Conservation (phyloP, 2,113 vertebrate species). For the Equus przewalskii region DNA sequence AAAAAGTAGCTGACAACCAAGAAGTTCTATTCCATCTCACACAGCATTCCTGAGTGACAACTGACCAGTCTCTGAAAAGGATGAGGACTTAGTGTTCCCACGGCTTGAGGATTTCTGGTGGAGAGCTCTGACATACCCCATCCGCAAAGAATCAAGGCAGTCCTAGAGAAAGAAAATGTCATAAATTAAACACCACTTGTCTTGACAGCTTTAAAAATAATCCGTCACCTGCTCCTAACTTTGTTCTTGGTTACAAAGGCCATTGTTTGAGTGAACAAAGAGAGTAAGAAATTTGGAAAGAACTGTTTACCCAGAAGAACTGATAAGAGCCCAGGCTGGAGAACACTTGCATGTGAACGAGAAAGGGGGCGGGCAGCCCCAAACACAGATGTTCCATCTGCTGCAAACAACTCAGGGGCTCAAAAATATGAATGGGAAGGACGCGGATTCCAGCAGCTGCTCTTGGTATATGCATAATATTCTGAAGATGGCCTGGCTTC, state of each 20-base stretch:
- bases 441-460: not conserved
- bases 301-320: constrained; percentile 34
- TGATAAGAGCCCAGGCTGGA: not conserved
- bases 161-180: constrained; percentile 30
- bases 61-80: not conserved
- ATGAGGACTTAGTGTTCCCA: not conserved
- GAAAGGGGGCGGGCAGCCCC: not conserved
- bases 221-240: constrained; percentile 60
- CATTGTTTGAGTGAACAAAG: constrained; percentile 65
- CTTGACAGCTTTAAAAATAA: constrained; percentile 67
- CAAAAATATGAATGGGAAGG: not conserved
- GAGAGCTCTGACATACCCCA: not conserved
- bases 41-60: not conserved
- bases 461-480: not conserved
- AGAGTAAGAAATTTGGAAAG: constrained; percentile 15
- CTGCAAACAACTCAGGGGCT: not conserved
- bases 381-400: not conserved
- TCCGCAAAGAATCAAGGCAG: constrained; percentile 49
- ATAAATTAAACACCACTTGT: constrained; percentile 51
- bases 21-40: not conserved
- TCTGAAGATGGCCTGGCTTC: constrained; percentile 1
- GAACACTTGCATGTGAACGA: constrained; percentile 27
- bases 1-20: not conserved
- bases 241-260: constrained; percentile 72
- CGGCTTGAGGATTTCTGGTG: not conserved